phyloP scores from a whole-genome alignment of 2,888 invertebrate species.

The Cantharis rustica region DNA sequence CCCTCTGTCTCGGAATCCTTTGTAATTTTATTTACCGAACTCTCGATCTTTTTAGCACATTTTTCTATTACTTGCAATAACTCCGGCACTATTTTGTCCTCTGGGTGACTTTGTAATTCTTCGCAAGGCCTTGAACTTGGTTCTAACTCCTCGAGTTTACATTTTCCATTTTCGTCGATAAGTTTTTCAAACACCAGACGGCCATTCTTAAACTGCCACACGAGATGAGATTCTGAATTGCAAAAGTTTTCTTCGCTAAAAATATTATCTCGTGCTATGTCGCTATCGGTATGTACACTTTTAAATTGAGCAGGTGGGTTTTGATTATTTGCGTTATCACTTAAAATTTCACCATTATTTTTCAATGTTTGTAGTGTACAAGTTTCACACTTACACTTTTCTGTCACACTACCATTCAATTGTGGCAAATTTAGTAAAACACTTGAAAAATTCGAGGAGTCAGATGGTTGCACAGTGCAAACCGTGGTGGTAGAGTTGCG shows the following conservation, averaged over 20 bases:
- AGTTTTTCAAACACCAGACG: constrained; percentile 41
- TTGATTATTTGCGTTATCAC: not conserved
- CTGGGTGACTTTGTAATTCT: constrained; percentile 9
- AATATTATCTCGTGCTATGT: constrained; percentile 3
- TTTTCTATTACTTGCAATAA: constrained; percentile 1
- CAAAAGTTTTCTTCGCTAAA: constrained; percentile 4
- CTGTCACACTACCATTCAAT: constrained; percentile 18
- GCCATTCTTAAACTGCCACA: constrained; percentile 46
- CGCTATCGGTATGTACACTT: constrained; percentile 5
- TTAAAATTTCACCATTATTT: constrained; percentile 1
- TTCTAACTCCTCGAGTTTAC: not conserved
- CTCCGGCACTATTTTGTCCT: constrained; percentile 1
- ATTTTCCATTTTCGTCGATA: not conserved
- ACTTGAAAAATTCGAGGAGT: constrained; percentile 28
- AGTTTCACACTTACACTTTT: constrained; percentile 5
- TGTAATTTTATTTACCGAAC: constrained; percentile 4
- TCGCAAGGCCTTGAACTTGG: constrained; percentile 14
- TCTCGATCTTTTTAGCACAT: constrained; percentile 11
- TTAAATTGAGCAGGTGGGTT: not conserved
- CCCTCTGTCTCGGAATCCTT: not conserved
- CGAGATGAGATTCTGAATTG: constrained; percentile 20
- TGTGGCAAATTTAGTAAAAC: constrained; percentile 9
- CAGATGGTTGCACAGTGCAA: constrained; percentile 39
- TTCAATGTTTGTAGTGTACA: not conserved
- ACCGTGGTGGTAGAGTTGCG: constrained; percentile 48